phyloP scores from a whole-genome alignment of 2,113 vertebrate genomes.

The Thomomys bottae region DNA sequence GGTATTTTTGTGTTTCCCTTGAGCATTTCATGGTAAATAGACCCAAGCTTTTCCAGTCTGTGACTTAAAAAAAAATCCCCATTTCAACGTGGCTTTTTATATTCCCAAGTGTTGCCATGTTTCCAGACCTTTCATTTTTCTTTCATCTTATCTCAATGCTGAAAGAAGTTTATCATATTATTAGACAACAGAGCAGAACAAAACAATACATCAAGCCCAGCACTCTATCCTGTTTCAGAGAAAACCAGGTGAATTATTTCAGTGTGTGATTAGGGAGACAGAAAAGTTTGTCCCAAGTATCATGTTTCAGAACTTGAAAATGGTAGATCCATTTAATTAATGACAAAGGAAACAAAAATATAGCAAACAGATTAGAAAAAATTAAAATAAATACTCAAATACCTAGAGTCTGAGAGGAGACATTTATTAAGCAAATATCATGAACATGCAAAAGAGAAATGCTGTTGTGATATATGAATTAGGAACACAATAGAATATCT shows the following conservation, averaged over 20 bases:
- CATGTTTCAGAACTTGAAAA: conserved; percentile 28
- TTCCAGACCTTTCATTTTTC: conserved; percentile 75
- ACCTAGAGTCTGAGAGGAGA: not conserved
- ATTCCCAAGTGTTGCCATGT: conserved; percentile 57
- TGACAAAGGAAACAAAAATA: conserved; percentile 29
- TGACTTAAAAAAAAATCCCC: conserved; percentile 51
- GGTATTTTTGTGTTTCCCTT: conserved; percentile 55
- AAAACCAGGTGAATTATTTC: conserved; percentile 56
- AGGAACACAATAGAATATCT: not conserved
- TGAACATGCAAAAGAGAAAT: not conserved
- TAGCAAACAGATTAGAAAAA: conserved; percentile 22
- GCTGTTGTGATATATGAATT: not conserved
- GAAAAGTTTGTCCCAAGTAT: not conserved
- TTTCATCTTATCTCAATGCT: conserved; percentile 75
- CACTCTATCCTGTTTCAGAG: conserved; percentile 55
- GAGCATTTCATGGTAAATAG: conserved; percentile 42
- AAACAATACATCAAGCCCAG: conserved; percentile 59
- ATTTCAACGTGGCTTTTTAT: conserved; percentile 49
- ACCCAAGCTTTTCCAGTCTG: not conserved
- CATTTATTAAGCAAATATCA: conserved; percentile 19
- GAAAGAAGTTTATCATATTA: conserved; percentile 81
- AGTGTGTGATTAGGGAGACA: conserved; percentile 43
- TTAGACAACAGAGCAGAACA: conserved; percentile 73
- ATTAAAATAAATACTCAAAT: conserved; percentile 42
- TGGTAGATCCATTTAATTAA: conserved; percentile 23